These are phyloP conservation scores for Acleris laterana DNA, from an alignment of 2,888 invertebrate species.

Conservation along the genomic window DNA sequence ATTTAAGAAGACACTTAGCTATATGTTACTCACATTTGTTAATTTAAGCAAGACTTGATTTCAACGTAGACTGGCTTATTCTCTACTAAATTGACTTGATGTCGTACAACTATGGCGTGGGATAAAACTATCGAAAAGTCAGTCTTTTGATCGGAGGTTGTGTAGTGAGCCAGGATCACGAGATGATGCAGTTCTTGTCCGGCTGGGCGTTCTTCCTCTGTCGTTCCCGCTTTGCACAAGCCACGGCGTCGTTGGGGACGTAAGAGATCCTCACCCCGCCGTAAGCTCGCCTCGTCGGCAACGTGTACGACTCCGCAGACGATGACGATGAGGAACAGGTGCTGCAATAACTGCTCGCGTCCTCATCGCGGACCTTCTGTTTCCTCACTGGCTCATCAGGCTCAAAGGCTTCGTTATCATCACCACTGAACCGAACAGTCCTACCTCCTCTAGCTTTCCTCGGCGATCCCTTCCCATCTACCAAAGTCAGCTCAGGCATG, in stretches of 20 bases:
- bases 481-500: conserved; percentile 78
- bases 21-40: too few relatives aligned
- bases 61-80: too few relatives aligned
- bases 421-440: conserved; percentile 76
- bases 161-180: conserved; percentile 86
- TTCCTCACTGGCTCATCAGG: conserved; percentile 70
- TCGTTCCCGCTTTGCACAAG: conserved; percentile 90
- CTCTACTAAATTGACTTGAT: conserved; percentile 36
- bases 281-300: conserved; percentile 92
- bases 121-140: conserved; percentile 74
- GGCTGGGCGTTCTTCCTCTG: conserved; percentile 85
- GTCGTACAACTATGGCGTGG: conserved; percentile 71
- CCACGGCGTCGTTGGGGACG: conserved; percentile 95
- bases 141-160: conserved; percentile 82
- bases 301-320: conserved; percentile 93
- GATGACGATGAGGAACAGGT: conserved; percentile 96
- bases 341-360: conserved; percentile 91
- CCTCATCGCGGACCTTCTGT: conserved; percentile 81
- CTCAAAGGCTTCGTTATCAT: conserved; percentile 77
- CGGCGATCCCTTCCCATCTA: conserved; percentile 68
- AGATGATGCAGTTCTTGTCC: conserved; percentile 93
- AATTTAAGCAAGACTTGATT: too few relatives aligned
- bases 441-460: conserved; percentile 69
- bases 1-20: too few relatives aligned
- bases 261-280: conserved; percentile 96